Evolutionary conservation across 1,140 invertebrate genomes (phyloP), one percentile per base, ranked within the genome.

Genomic region (Protaetia brevitarsis): DNA sequence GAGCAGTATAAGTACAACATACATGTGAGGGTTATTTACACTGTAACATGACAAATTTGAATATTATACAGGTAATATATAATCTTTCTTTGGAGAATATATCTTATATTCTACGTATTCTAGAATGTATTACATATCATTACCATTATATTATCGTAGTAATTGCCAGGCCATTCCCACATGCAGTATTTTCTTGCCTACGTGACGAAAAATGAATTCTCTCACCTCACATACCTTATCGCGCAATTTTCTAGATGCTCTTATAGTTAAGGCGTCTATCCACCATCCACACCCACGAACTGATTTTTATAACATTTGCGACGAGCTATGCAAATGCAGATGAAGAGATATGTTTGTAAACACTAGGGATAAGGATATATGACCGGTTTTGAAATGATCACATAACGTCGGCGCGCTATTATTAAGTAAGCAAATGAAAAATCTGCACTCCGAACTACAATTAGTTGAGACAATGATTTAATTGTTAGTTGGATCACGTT

Each of bases 261-360:
- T 21, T 51, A 51, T 23, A 19, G 41, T 51, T 51, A 51, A 51
- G 41, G 41, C 41, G 41, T 51, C 16, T 51, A 51, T 51, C 41
- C 41, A 51, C 41, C n/a, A n/a, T n/a, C 41, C 41, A 51, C 41
- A 19, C 41, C 41, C 41, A 51, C 19, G 41, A 10, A 21, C 41
- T 23, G 41, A 51, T 51, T 51, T 51, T 51, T 51, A 51, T 51
- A 51, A 51, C 41, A 51, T 51, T 51, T 51, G 41, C 41, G 41
- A 23, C 41, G 41, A 51, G 41, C 26, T 51, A 51, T 51, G 41
- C 41, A 51, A 51, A 51, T 51, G 41, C 41, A 51, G 41, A 51
- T 51, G 41, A 51, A 51, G 41, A 51, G 41, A 51, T 51, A 51
- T 51, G 41, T 51, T 51, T 51, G 41, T 51, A 51, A 51, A 51